Evolutionary conservation across 2,113 vertebrate species (phyloP).

Genomic region (Nannospalax galili): DNA sequence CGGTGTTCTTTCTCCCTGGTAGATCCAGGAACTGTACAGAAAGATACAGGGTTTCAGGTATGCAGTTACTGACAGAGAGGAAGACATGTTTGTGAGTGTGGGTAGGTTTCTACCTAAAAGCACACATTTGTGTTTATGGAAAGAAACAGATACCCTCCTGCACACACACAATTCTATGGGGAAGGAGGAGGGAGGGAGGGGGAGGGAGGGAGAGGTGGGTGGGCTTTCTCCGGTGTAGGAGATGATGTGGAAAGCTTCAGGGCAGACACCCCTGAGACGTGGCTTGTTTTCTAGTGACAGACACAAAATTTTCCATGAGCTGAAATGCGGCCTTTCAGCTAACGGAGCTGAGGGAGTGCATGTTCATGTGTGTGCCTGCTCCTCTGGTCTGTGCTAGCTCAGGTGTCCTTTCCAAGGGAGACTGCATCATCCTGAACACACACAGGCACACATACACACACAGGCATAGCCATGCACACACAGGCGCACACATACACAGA

Average conservation of each 20-base stretch:
- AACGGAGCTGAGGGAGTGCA: not conserved
- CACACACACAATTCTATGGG: not conserved
- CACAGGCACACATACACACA: no score
- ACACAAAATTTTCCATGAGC: slow-evolving; percentile 18
- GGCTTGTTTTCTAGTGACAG: not conserved
- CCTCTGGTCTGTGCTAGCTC: not conserved
- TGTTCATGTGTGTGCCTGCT: not conserved
- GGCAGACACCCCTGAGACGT: not conserved
- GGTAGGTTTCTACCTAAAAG: not conserved
- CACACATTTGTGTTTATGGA: not conserved
- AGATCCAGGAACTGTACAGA: not conserved
- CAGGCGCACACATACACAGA: no score
- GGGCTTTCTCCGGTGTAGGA: not conserved
- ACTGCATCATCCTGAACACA: not conserved
- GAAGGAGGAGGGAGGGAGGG: not conserved
- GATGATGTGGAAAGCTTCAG: not conserved
- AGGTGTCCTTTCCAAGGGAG: not conserved
- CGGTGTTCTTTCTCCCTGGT: not conserved
- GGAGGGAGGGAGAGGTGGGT: no score
- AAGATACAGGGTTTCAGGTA: not conserved
- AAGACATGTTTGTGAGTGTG: not conserved
- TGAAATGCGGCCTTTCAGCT: not conserved
- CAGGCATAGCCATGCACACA: no score
- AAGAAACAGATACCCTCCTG: not conserved
- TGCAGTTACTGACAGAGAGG: not conserved